These are phyloP conservation scores for Reticulitermes speratus DNA, from an alignment of 1,140 invertebrate genomes.

Conservation along the genomic window DNA sequence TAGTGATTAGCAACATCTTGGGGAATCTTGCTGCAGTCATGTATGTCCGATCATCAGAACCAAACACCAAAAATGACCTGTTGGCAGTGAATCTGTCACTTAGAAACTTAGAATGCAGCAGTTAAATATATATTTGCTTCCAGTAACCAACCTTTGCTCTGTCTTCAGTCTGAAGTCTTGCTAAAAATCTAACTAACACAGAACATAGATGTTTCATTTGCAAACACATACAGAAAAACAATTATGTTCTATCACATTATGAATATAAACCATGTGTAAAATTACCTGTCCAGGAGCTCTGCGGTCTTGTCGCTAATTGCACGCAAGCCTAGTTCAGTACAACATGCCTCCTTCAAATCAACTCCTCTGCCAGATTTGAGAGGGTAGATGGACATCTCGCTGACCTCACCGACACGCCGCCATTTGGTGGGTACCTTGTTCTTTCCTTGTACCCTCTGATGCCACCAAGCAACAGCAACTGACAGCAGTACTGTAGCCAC, in stretches of 20 bases:
- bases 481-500: neutral
- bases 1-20: slow-evolving; percentile 6
- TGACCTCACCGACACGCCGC: slow-evolving; percentile 42
- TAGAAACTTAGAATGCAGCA: neutral
- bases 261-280: too few relatives aligned
- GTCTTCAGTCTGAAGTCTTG: too few relatives aligned
- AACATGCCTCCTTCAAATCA: slow-evolving; percentile 41
- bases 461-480: neutral
- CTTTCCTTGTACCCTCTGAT: neutral
- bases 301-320: neutral
- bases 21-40: neutral
- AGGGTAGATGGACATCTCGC: slow-evolving; percentile 42
- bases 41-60: neutral
- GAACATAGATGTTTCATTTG: too few relatives aligned
- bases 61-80: neutral
- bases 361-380: slow-evolving; percentile 44
- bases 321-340: slow-evolving; percentile 35
- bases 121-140: too few relatives aligned
- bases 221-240: too few relatives aligned
- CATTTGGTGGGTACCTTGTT: slow-evolving; percentile 38
- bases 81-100: neutral
- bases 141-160: too few relatives aligned
- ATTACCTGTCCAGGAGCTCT: slow-evolving; percentile 19
- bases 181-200: too few relatives aligned
- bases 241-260: too few relatives aligned